Evolutionary conservation across 2,113 vertebrate species (phyloP), one percentile per base, ranked within the genome.

Genomic region (Nipponia nippon): DNA sequence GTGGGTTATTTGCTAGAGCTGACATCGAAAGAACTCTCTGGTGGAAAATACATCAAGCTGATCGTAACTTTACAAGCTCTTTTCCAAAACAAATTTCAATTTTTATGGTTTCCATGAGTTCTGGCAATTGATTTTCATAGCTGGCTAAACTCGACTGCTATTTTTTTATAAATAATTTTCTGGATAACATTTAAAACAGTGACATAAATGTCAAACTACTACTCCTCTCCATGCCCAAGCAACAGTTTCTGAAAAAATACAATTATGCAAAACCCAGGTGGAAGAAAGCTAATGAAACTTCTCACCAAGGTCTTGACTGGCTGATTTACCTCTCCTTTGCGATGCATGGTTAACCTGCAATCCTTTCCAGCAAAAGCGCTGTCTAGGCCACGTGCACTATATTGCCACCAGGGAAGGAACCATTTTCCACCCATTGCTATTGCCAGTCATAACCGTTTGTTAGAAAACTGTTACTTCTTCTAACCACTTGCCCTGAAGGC

Each of bases 21-120:
- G 71, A 59, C 38, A 69, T 59, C 4, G 1, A 53, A 77, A 85
- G 26, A 36, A 56, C 23, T 79, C 38, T 86, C 83, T 58, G 82
- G 53, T 69, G 82, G 63, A 84, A 93, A 95, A 93, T 80, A 46
- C 10, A 71, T 80, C 42, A 25, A 42, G 49, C 71, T 91, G 82
- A 90, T 87, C 94, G 85, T 47, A 65, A 85, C 13, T 84, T 70
- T 56, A 87, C 89, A 91, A 75, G 21, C 16, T 93, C 79, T 72
- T 73, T 42, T 96, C 81, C 46, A 81, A 83, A 27, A 23, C 14
- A 65, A 38, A 89, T 91, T 75, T 86, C 67, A 76, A 46, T 90
- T 93, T 95, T 90, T 91, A 92, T 85, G 70, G 52, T 56, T 91
- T 92, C 83, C 76, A 70, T 82, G 53, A 89, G 89, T 94, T 78